Evolutionary conservation across 2,113 vertebrate genomes (phyloP), one percentile per base, ranked within the genome.

Genomic region (Oncorhynchus tshawytscha): DNA sequence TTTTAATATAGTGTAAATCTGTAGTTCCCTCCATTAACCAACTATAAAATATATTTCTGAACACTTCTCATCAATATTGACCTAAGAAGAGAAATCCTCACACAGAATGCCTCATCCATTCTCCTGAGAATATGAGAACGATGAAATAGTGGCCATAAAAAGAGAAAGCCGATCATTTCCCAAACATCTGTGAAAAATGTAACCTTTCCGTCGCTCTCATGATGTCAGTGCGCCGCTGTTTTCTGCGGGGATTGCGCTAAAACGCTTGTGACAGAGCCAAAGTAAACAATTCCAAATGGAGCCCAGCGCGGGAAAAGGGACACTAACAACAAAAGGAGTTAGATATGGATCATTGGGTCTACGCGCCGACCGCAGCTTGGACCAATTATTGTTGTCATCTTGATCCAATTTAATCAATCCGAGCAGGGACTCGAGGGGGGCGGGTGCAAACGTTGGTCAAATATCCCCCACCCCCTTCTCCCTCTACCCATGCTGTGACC

Each of bases 341-440:
- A 96, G 97, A 98, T 98, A 97, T 95, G 96, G 95, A 99, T 99
- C 97, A 92, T 96, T 96, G 94, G 95, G 95, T 93, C 94, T 94
- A 94, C 89, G 84, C 92, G 94, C 90, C 15, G 94, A 92, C 93
- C 78, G 93, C 97, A 99, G 96, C 97, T 99, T 99, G 97, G 97
- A 95, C 93, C 96, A 99, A 99, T 99, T 99, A 99, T 96, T 96
- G 95, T 96, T 98, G 96, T 99, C 97, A 99, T 99, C 96, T 99
- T 99, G 97, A 98, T 97, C 96, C 97, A 99, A 99, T 99, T 98
- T 94, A 96, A 98, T 98, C 95, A 97, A 96, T 97, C 95, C 94
- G 92, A 96, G 94, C 92, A 93, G 94, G 93, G 95, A 90, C 89
- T 87, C 29, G 88, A 92, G 91, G 91, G 89, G 91, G 90, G 86